These are phyloP conservation scores for Trachelus stipa DNA, from an alignment of 2,888 invertebrate genomes.

Conservation along the genomic window DNA sequence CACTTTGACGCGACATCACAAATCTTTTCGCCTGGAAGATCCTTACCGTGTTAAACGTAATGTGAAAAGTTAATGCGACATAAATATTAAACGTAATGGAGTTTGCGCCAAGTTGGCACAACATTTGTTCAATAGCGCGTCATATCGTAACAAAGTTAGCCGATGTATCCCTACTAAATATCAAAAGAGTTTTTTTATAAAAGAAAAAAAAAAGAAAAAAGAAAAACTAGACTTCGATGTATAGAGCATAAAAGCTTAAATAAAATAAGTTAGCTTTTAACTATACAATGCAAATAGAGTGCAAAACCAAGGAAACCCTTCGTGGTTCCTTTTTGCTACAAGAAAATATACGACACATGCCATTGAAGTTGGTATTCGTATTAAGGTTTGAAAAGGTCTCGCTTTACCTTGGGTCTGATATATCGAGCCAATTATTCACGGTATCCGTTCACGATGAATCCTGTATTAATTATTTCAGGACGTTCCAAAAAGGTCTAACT, in stretches of 20 bases:
- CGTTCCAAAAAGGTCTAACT: not conserved
- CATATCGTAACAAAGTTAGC: not conserved
- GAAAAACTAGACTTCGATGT: not conserved
- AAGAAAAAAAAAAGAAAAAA: no score
- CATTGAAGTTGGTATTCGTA: not conserved
- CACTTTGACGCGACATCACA: not conserved
- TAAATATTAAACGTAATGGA: not conserved
- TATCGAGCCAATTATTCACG: not conserved
- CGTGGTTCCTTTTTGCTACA: not conserved
- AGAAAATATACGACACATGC: not conserved
- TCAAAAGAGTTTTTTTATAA: not conserved
- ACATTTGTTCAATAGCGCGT: not conserved
- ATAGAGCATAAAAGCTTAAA: slow-evolving; percentile 5
- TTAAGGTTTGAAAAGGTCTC: not conserved
- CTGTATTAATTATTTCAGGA: not conserved
- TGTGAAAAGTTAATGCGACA: not conserved
- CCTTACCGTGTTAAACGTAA: not conserved
- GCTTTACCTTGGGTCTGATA: not conserved
- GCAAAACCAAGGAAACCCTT: not conserved
- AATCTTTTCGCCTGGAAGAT: not conserved
- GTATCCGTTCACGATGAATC: not conserved
- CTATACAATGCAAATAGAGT: slow-evolving; percentile 42
- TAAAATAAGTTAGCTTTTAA: slow-evolving; percentile 23
- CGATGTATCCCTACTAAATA: not conserved
- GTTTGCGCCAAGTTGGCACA: not conserved